Conservation (phyloP, 2,113 vertebrate genomes). For the Nansenia antarctica region DNA sequence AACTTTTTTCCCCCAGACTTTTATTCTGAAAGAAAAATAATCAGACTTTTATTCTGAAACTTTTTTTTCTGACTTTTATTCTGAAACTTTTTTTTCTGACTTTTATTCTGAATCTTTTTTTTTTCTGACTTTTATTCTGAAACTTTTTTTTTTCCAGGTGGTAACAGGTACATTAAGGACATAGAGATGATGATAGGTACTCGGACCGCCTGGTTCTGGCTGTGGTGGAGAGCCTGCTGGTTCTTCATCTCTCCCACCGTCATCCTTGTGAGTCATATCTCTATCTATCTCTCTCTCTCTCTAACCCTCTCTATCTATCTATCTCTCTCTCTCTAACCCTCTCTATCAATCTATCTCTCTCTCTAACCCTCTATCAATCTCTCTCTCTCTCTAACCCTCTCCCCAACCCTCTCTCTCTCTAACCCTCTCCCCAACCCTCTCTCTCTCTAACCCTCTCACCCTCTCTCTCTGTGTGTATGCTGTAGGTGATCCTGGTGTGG, state of each 20-base stretch:
- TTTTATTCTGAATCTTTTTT: no score
- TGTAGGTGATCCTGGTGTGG: conserved; percentile 87
- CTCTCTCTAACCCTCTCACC: no score
- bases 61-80: no score
- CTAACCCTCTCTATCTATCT: no score
- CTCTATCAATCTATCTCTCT: neutral
- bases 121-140: no score
- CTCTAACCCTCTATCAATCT: no score
- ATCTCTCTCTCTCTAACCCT: neutral
- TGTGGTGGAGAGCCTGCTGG: conserved; percentile 93
- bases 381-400: no score
- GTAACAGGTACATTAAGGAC: conserved; percentile 89
- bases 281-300: neutral
- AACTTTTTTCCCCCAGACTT: no score
- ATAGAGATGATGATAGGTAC: conserved; percentile 96
- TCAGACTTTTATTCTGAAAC: no score
- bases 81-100: neutral
- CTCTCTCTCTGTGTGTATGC: neutral
- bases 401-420: no score
- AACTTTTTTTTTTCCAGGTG: conserved; percentile 70
- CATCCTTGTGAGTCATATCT: conserved; percentile 75
- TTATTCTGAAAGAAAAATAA: no score
- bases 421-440: no score
- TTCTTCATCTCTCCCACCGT: conserved; percentile 84
- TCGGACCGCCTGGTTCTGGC: conserved; percentile 85